Conservation (phyloP, 1,140 invertebrate species). For the Pseudachorutes palmiensis region DNA sequence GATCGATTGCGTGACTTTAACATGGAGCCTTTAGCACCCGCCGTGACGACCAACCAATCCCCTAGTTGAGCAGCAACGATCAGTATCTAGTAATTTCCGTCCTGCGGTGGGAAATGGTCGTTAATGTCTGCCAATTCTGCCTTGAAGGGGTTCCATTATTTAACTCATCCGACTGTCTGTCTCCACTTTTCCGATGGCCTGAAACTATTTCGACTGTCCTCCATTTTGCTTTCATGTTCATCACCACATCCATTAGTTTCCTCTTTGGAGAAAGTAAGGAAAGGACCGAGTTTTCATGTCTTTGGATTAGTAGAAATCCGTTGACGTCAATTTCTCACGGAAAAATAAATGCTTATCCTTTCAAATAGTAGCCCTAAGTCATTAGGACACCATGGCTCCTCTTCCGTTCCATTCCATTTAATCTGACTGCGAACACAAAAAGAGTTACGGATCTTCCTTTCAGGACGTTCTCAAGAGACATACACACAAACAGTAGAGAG, state of each 20-base stretch:
- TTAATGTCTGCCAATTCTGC: neutral
- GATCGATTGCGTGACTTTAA: too few species aligned
- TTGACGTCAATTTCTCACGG: neutral
- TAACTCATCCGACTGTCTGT: neutral
- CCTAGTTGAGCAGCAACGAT: too few species aligned
- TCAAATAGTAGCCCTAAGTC: neutral
- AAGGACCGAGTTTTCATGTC: neutral
- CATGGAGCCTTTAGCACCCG: too few species aligned
- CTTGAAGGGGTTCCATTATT: neutral
- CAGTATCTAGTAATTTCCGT: conserved; percentile 6
- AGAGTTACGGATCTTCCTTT: neutral
- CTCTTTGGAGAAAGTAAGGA: neutral
- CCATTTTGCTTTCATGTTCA: too few species aligned
- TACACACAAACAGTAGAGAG: neutral
- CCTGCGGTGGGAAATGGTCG: neutral
- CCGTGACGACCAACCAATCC: too few species aligned
- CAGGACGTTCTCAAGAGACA: neutral
- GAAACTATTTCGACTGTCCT: too few species aligned
- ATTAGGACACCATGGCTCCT: neutral
- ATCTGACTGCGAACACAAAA: conserved; percentile 15
- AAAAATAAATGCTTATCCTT: conserved; percentile 3
- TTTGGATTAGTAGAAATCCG: neutral
- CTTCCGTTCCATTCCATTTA: conserved; percentile 27
- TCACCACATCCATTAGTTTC: conserved; percentile 6
- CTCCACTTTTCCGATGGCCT: neutral